phyloP scores from a whole-genome alignment of 2,797 vertebrate species.

The Alauda arvensis region DNA sequence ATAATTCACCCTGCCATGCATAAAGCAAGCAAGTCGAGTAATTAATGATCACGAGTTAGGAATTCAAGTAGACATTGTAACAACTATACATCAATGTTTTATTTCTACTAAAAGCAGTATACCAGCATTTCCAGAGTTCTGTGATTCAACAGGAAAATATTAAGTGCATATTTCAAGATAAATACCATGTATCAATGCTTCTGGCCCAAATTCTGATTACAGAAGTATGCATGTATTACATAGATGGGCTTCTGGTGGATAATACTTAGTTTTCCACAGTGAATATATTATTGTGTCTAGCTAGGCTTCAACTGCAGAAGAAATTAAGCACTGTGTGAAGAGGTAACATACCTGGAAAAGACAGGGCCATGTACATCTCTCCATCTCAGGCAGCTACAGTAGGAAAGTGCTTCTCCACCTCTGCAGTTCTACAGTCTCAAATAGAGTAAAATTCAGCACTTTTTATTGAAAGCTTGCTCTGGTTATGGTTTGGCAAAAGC shows the following conservation, averaged over 20 bases:
- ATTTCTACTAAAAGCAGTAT: background rate
- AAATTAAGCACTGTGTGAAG: background rate
- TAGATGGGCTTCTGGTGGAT: background rate
- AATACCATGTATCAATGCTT: background rate
- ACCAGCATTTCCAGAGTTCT: background rate
- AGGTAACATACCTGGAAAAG: background rate
- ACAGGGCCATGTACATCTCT: background rate
- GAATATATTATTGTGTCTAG: background rate
- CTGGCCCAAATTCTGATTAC: background rate
- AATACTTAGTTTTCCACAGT: background rate
- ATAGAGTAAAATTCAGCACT: background rate
- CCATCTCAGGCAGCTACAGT: background rate
- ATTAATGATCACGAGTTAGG: background rate
- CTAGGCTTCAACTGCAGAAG: background rate
- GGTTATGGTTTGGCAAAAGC: background rate
- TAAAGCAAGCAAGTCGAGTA: slow-evolving; percentile 43
- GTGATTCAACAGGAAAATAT: background rate
- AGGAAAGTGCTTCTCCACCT: background rate
- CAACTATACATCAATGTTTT: background rate
- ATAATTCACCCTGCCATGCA: slow-evolving; percentile 36
- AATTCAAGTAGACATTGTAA: background rate
- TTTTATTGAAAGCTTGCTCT: background rate
- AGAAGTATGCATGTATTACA: background rate
- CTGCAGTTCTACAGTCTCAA: background rate
- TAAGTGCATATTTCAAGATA: background rate